Conservation (phyloP, 2,113 vertebrate genomes). For the Oryzias woworae region DNA sequence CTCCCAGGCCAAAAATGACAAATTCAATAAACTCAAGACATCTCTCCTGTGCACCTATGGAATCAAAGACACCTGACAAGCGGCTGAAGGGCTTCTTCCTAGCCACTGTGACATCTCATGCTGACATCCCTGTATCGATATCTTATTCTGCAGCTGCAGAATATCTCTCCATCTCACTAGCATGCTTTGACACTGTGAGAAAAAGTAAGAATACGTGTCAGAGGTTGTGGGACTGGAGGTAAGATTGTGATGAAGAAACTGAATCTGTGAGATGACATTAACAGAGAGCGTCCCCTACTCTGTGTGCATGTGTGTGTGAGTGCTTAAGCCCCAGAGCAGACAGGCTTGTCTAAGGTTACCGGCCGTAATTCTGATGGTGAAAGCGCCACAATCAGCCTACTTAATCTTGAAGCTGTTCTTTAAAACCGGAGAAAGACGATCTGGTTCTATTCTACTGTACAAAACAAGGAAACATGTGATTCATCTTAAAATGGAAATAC, state of each 20-base stretch:
- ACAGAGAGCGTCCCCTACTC: constrained; percentile 81
- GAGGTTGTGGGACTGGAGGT: constrained; percentile 75
- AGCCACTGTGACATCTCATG: constrained; percentile 58
- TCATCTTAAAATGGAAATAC: constrained; percentile 76
- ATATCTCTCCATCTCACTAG: constrained; percentile 62
- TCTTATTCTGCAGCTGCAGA: constrained; percentile 26
- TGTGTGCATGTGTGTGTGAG: constrained; percentile 57
- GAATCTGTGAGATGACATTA: constrained; percentile 89
- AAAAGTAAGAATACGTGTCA: constrained; percentile 64
- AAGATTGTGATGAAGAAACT: constrained; percentile 87
- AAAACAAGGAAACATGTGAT: constrained; percentile 75
- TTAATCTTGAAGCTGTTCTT: constrained; percentile 82
- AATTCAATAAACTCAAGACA: constrained; percentile 79
- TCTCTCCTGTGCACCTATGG: constrained; percentile 57
- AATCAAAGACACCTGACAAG: constrained; percentile 73
- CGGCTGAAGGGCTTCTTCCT: constrained; percentile 69
- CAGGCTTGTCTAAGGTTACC: constrained; percentile 86
- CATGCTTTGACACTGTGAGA: constrained; percentile 70
- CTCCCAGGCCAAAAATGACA: constrained; percentile 75
- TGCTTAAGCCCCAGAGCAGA: constrained; percentile 81
- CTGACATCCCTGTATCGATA: constrained; percentile 64
- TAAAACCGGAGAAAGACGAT: constrained; percentile 84
- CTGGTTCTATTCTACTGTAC: constrained; percentile 78
- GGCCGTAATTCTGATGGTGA: constrained; percentile 82
- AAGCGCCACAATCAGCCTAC: constrained; percentile 82